Evolutionary conservation across 2,797 vertebrate species (phyloP), one percentile per base, ranked within the genome.

Genomic region (Balearica regulorum): DNA sequence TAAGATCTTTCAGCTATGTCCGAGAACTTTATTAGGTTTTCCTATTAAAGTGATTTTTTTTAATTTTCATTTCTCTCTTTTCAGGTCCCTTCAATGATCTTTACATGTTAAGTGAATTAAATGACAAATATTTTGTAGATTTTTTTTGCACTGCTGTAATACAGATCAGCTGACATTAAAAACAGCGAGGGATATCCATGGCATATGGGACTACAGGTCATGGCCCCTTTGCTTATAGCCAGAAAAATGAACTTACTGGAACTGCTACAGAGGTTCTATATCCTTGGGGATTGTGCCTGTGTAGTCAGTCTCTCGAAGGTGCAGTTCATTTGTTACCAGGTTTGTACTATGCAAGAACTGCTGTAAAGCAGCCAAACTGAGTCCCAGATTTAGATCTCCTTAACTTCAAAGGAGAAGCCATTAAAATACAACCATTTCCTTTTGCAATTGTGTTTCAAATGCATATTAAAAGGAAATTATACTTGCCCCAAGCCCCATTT

Each of bases 381-480:
- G 72, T 76, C 16, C 17, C 46, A 65, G 46, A 87, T 90, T 91
- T 76, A 22, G 53, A 90, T 81, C 43, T 75, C 72, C 44, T 53
- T 69, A 64, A 83, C 66, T 94, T 91, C 51, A 93, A 88, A 94
- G 60, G 11, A 78, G 39, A 68, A 84, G 7, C 19, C 46, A 86
- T 83, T 91, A 88, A 85, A 94, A 71, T 33, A 54, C 31, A 88
- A 54, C 20, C 19, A 71, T 88, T 94, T 94, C 48, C 69, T 94
- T 79, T 82, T 82, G 5, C 41, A 87, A 51, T 89, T 80, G 64
- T 87, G 41, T 91, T 94, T 82, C 54, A 80, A 92, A 92, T 61
- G n/a, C 33, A n/a, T 91, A 91, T 87, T 94, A 89, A 90, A 79
- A 82, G 48, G 60, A 94, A 97, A 90, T 87, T 84, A 58, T 92